A percentile compares a stretch with the other conserved stretches of the same genome.
Evolutionary conservation across 2,888 invertebrate species (phyloP).

Genomic region (Perdita meconis): DNA sequence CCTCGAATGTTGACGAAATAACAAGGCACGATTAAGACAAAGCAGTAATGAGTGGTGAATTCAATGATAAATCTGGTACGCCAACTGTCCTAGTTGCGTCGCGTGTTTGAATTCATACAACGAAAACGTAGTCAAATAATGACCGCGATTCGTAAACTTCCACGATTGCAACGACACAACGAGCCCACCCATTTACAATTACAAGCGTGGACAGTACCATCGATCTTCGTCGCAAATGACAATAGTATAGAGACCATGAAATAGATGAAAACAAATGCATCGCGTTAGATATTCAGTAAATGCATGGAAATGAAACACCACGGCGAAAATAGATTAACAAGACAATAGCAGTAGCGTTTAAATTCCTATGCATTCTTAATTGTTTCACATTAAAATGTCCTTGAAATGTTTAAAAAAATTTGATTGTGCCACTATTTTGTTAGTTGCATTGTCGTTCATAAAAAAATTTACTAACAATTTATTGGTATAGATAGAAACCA

Average conservation of each 20-base stretch:
- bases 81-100: neutral
- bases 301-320: neutral
- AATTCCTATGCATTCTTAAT: neutral
- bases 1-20: too few relatives aligned
- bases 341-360: neutral
- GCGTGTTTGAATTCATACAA: neutral
- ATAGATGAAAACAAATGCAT: constrained; percentile 28
- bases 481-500: too few relatives aligned
- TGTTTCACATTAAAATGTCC: neutral
- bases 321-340: neutral
- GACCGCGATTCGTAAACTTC: constrained; percentile 24
- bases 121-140: constrained; percentile 9
- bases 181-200: constrained; percentile 1
- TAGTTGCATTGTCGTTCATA: too few relatives aligned
- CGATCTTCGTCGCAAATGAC: constrained; percentile 37
- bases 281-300: constrained; percentile 6
- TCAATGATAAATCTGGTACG: neutral
- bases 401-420: neutral
- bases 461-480: too few relatives aligned
- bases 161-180: constrained; percentile 4
- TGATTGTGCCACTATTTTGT: neutral
- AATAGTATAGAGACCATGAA: constrained; percentile 19
- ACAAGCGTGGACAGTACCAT: constrained; percentile 10
- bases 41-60: neutral
- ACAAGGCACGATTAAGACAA: neutral